A percentile compares a stretch with the other conserved stretches of the same genome.
These are phyloP conservation scores for Neotoxoptera formosana DNA, from an alignment of 1,140 invertebrate species.

Conservation along the genomic window DNA sequence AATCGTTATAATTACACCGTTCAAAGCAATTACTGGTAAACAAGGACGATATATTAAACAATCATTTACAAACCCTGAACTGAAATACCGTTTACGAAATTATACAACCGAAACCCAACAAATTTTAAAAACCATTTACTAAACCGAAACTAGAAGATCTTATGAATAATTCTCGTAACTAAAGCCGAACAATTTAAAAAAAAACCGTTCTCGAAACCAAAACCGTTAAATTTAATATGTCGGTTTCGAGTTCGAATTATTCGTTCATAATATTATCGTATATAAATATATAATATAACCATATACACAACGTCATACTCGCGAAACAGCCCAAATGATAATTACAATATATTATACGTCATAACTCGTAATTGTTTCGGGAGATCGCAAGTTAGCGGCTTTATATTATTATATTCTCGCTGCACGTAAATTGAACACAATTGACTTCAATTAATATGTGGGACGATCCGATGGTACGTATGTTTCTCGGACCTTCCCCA, in stretches of 20 bases:
- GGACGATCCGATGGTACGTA: not conserved
- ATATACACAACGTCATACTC: not conserved
- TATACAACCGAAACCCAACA: too few species aligned
- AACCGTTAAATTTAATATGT: not conserved
- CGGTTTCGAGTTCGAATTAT: not conserved
- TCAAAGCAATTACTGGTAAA: not conserved
- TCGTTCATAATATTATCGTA: not conserved
- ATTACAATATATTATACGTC: not conserved
- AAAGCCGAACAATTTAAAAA: too few species aligned
- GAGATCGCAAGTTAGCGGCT: not conserved
- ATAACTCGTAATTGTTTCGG: not conserved
- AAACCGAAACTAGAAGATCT: too few species aligned
- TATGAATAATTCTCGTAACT: too few species aligned
- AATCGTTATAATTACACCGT: not conserved
- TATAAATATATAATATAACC: too few species aligned
- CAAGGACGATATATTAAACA: too few species aligned
- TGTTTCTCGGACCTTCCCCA: not conserved
- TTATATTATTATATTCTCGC: not conserved
- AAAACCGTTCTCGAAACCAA: not conserved
- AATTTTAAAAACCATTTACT: not conserved
- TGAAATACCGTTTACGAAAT: too few species aligned
- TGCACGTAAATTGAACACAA: constrained; percentile 19
- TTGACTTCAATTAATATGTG: constrained; percentile 20
- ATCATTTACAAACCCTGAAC: too few species aligned
- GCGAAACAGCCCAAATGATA: not conserved